phyloP scores from a whole-genome alignment of 2,797 vertebrate species.

The Saxicola maurus region DNA sequence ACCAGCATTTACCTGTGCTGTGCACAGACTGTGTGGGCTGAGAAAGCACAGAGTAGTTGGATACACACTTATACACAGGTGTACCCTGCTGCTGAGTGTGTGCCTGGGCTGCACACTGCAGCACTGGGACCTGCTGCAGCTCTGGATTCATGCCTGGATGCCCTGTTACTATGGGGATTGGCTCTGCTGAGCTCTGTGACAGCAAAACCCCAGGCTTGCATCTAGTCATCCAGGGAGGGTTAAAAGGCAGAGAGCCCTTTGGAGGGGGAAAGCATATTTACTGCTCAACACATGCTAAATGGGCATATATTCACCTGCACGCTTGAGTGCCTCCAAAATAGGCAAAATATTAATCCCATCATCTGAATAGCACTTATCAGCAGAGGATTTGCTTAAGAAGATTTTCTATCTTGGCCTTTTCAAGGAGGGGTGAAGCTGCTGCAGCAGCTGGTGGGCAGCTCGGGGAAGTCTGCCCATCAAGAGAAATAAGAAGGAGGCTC shows the following conservation, averaged over 20 bases:
- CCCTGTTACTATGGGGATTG: conserved; percentile 27
- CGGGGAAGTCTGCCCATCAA: rapidly evolving
- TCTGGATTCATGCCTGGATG: background rate
- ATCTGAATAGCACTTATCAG: conserved; percentile 32
- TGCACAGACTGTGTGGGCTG: background rate
- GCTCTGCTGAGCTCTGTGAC: background rate
- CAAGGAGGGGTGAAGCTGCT: background rate
- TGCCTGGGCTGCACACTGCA: background rate
- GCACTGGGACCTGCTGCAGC: background rate
- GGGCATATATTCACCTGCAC: conserved; percentile 20
- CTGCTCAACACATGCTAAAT: background rate
- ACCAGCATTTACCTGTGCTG: background rate
- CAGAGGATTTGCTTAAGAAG: conserved; percentile 26
- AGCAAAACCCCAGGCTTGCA: background rate
- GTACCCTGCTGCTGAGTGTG: background rate
- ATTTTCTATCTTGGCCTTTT: conserved; percentile 39
- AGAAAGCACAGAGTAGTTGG: background rate
- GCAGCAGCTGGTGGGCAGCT: background rate
- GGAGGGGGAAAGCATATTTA: background rate
- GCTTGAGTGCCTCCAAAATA: background rate
- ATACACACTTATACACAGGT: background rate
- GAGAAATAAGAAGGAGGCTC: background rate
- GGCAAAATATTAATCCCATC: conserved; percentile 28
- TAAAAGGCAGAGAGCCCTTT: background rate
- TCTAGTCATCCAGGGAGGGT: background rate